Conservation (phyloP, 2,888 invertebrate genomes). For the Alloplasta piceator region DNA sequence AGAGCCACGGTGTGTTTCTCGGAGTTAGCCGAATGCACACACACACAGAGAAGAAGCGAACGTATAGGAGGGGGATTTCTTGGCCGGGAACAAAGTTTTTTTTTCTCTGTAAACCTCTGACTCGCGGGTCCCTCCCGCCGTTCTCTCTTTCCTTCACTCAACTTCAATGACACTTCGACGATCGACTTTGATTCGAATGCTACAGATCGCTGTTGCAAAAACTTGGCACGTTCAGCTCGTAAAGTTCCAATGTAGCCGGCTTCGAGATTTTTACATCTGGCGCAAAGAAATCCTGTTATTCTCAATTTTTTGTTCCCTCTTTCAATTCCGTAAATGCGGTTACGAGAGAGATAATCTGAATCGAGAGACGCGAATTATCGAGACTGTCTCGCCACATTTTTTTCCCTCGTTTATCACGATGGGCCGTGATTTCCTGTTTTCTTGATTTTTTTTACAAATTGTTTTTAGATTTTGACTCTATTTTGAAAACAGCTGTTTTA, state of each 20-base stretch:
- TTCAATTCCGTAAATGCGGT: too few relatives aligned
- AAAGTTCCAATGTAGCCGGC: not conserved
- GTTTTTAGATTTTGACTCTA: too few relatives aligned
- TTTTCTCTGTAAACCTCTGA: slow-evolving; percentile 1
- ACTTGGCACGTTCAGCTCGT: slow-evolving; percentile 2
- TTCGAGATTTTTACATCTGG: too few relatives aligned
- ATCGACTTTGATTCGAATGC: slow-evolving; percentile 5
- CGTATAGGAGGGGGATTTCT: slow-evolving; percentile 20
- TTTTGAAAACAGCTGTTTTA: too few relatives aligned
- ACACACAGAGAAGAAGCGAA: not conserved
- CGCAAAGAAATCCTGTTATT: not conserved
- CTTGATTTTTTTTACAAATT: too few relatives aligned
- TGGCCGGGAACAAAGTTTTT: not conserved
- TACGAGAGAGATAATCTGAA: too few relatives aligned
- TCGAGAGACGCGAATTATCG: not conserved
- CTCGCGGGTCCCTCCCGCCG: not conserved
- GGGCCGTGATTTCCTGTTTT: too few relatives aligned
- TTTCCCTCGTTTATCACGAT: not conserved
- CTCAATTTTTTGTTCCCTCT: too few relatives aligned
- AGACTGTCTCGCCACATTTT: not conserved
- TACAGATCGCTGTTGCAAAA: slow-evolving; percentile 3
- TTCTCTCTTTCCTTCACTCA: not conserved
- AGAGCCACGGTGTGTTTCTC: not conserved
- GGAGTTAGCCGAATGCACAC: slow-evolving; percentile 1
- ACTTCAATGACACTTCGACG: slow-evolving; percentile 10